Base-by-base conservation (phyloP, 2,113 vertebrate genomes). In the Henicopernis longicauda region DNA sequence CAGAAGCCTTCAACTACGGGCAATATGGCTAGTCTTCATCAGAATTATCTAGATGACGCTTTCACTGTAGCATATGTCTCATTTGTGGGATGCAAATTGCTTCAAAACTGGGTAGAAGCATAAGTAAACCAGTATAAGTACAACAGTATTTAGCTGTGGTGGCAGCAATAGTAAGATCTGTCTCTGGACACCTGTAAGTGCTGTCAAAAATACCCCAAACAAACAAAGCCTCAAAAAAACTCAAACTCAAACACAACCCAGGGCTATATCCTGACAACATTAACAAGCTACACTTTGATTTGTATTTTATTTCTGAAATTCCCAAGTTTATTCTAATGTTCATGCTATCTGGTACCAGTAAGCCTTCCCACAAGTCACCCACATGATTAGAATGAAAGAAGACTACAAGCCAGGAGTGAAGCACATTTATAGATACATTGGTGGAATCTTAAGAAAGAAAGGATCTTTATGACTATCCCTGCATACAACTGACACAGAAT, bases 1-100 rank as follows among this genome's bases (percentile, higher is more conserved):
- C 20, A 71, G 9, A 15, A 45, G 52, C 36, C n/a, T 66, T 45
- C 1, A 1, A 1, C 55, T 27, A 36, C 3, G 13, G 21, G 4
- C 16, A 90, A 55, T 26, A 55, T 8, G 26, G 31, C 16, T 26
- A 62, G 36, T 49, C 23, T 61, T 29, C 65, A 76, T 44, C 44
- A 71, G 65, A 92, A 67, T 62, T 34, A 40, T 15, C 61, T 11
- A 31, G 16, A 21, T 13, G 12, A 54, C 21, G 42, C n/a, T 78
- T 23, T 38, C 36, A 61, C 0, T 72, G 29, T 9, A 81, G 59
- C 34, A 11, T 44, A 3, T 5, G 14, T 9, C 11, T 74, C 36
- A 44, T 36, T 8, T 82, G 47, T 36, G 23, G 66, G 25, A 67
- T 5, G 6, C 15, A 21, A 94, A 69, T 36, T 54, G 34, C 62